Base-by-base conservation (phyloP, 2,888 invertebrate genomes). In the Laothoe populi region DNA sequence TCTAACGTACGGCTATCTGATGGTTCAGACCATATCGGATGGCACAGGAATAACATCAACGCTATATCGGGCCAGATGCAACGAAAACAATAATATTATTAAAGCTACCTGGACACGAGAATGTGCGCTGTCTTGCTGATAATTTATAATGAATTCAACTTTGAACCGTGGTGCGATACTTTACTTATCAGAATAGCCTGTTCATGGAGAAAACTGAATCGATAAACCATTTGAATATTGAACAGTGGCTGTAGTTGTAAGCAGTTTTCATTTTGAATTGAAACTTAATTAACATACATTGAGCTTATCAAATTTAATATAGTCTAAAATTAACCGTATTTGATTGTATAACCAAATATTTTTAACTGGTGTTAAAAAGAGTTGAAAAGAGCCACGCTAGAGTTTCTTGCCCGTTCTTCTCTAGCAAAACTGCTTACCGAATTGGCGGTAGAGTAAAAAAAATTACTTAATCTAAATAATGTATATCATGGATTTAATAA, bases 21-120 rank as follows among this genome's bases (percentile, higher is more conserved):
- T 87, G 78, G 75, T 74, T 71, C 75, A 73, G 65, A 68, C 87
- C 87, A 84, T 87, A 87, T 87, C 86, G 78, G 86, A 86, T 81
- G 83, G 78, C 78, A 45, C 63, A 60, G 60, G 63, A 61, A 66
- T 64, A 63, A 68, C 74, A 78, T 75, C 76, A 64, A 49, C 72
- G 67, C 79, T 75, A 72, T 70, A 76, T 71, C 68, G 79, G 70
- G 78, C 75, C 76, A 73, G 77, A 77, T 78, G 75, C 77, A 74
- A 74, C 73, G 73, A 75, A 76, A 78, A 83, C 80, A 81, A 83
- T 81, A 78, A 81, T 82, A 80, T 78, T 78, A 80, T 78, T 75
- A 73, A 68, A 73, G 66, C 69, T 74, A 70, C 73, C 77, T 70
- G 58, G 64, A 66, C 67, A 62, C 62, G 62, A 61, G 40, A 42